Base-by-base conservation (phyloP, 1,140 invertebrate species). In the Goniozus legneri region DNA sequence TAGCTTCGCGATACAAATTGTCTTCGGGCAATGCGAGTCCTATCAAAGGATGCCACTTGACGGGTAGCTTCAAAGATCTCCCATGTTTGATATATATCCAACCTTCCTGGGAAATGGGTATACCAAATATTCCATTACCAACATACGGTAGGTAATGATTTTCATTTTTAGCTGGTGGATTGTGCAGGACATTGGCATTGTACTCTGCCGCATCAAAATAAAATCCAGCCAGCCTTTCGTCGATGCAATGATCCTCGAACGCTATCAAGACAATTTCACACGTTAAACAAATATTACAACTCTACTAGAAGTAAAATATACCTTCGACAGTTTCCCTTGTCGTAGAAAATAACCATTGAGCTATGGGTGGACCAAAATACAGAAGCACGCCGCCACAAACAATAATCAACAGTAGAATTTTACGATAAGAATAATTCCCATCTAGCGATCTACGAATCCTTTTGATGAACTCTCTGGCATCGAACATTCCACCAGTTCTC, bases 121-220 rank as follows among this genome's bases (percentile, higher is more conserved):
- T 56, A 1, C 86, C 88, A 52, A 91, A 73, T 38, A 85, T 72
- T 3, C 89, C 89, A 78, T 93, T 91, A 41, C 88, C 89, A 20
- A 89, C 79, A 68, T 89, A 91, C 59, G 87, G 84, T 60, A 87
- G 77, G 65, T 82, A 88, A 43, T 79, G 73, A 38, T 80, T 75
- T 50, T 83, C 81, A 21, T 80, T 65, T 18, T 73, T 63, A 3
- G 76, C 71, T 35, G 77, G 60, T 38, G 82, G 79, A 57, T 81
- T 67, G 50, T 81, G 80, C 50, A 82, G 77, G 46, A 90, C 76
- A 63, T 87, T 84, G 10, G 82, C 84, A 72, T 89, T 84, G 59
- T 84, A 84, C 40, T 83, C 79, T 15, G 72, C 64, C 31, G 80
- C 69, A 56, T 84, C 80, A 3, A 75, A 66, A 52, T 81, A 73